Evolutionary conservation across 2,113 vertebrate genomes (phyloP).

Genomic region (Peromyscus polionotus): DNA sequence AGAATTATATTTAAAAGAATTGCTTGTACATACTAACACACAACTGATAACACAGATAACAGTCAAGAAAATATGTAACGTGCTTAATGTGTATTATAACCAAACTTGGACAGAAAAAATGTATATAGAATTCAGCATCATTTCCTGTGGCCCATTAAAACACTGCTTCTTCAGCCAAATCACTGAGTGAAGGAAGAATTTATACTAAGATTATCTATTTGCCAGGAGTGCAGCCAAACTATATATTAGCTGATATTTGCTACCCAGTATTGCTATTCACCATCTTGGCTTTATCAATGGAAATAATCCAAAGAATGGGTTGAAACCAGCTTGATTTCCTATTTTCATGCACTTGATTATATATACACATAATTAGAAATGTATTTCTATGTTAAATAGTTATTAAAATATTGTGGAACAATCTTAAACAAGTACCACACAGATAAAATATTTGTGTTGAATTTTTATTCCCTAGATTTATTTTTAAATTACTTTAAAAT

Average conservation of each 20-base stretch:
- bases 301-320: conserved; percentile 1
- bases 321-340: conserved; percentile 34
- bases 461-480: conserved; percentile 71
- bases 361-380: conserved; percentile 20
- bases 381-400: conserved; percentile 53
- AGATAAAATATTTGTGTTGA: conserved; percentile 62
- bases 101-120: neutral
- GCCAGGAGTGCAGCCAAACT: neutral
- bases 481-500: conserved; percentile 63
- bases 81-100: neutral
- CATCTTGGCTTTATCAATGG: conserved; percentile 30
- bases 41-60: neutral
- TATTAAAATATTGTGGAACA: conserved; percentile 60
- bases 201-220: neutral
- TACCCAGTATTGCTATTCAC: conserved; percentile 23
- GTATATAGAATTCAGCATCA: neutral
- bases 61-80: neutral
- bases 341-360: conserved; percentile 31
- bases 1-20: conserved; percentile 11
- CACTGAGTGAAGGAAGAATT: neutral
- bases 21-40: neutral
- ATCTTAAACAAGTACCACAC: conserved; percentile 51
- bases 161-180: neutral
- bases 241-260: neutral
- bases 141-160: neutral